phyloP scores from a whole-genome alignment of 2,888 invertebrate species.

The Allophyes oxyacanthae region DNA sequence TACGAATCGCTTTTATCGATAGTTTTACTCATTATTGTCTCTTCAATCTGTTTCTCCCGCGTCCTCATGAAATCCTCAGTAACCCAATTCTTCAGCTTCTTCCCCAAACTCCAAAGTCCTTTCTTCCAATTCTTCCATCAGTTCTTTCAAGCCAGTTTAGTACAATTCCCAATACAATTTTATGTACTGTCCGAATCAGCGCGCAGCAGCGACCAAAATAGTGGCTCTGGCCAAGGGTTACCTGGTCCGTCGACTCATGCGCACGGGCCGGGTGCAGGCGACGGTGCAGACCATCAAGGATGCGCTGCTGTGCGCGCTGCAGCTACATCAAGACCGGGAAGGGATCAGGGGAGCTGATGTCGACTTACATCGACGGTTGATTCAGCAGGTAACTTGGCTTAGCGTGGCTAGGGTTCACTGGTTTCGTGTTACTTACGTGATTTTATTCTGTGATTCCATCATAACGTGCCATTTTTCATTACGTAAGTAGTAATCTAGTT shows the following conservation, averaged over 20 bases:
- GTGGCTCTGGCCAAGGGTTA: slow-evolving; percentile 93
- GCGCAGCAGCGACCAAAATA: slow-evolving; percentile 90
- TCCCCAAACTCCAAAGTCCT: neutral
- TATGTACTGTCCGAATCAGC: slow-evolving; percentile 73
- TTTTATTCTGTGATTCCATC: neutral
- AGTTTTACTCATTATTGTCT: no score
- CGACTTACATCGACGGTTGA: slow-evolving; percentile 92
- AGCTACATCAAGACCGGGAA: slow-evolving; percentile 91
- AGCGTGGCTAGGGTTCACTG: slow-evolving; percentile 33
- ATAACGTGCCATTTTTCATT: neutral
- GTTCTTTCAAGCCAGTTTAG: slow-evolving; percentile 3
- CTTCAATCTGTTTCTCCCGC: no score
- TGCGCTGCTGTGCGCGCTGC: slow-evolving; percentile 93
- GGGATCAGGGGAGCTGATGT: slow-evolving; percentile 91
- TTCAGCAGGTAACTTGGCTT: slow-evolving; percentile 90
- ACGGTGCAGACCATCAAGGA: slow-evolving; percentile 95
- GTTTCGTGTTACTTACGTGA: slow-evolving; percentile 23
- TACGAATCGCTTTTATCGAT: no score
- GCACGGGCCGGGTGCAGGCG: slow-evolving; percentile 94
- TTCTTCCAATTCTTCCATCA: neutral
- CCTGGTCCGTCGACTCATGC: slow-evolving; percentile 94
- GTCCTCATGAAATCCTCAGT: no score
- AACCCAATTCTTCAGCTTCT: neutral
- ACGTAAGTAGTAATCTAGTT: neutral
- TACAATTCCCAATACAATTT: slow-evolving; percentile 62